Evolutionary conservation across 2,113 vertebrate species (phyloP).

Genomic region (Podiceps cristatus): DNA sequence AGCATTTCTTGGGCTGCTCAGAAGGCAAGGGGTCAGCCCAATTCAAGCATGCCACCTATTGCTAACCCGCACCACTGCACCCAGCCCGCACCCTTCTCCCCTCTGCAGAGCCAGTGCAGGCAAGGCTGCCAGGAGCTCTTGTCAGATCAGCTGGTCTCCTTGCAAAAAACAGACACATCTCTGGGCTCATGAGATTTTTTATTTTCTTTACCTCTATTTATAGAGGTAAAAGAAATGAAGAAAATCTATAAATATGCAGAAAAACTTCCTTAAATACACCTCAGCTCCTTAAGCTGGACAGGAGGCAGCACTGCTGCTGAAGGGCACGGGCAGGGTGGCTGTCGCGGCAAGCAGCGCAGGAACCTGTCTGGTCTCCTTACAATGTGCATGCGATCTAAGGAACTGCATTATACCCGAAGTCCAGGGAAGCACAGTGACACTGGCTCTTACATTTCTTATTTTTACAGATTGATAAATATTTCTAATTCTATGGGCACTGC

Average conservation of each 20-base stretch:
- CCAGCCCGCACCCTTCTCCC: background rate
- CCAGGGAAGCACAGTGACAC: background rate
- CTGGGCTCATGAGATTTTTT: background rate
- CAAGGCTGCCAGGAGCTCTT: accelerated
- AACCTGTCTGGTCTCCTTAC: background rate
- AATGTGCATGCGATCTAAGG: accelerated
- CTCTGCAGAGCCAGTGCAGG: background rate
- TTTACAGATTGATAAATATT: background rate
- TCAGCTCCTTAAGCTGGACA: background rate
- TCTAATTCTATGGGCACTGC: background rate
- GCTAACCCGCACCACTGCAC: background rate
- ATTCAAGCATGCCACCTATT: background rate
- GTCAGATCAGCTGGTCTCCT: background rate
- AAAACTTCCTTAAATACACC: background rate
- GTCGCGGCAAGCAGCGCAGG: background rate
- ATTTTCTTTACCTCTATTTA: background rate
- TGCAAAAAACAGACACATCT: background rate
- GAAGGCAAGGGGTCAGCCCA: background rate
- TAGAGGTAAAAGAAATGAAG: background rate
- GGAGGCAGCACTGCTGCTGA: background rate
- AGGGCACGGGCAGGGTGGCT: accelerated
- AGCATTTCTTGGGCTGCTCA: background rate
- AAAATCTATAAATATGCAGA: background rate
- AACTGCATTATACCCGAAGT: background rate
- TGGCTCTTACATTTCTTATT: background rate